These are phyloP conservation scores for Adelognathus sp. DNA, from an alignment of 2,888 invertebrate genomes.

Conservation along the genomic window DNA sequence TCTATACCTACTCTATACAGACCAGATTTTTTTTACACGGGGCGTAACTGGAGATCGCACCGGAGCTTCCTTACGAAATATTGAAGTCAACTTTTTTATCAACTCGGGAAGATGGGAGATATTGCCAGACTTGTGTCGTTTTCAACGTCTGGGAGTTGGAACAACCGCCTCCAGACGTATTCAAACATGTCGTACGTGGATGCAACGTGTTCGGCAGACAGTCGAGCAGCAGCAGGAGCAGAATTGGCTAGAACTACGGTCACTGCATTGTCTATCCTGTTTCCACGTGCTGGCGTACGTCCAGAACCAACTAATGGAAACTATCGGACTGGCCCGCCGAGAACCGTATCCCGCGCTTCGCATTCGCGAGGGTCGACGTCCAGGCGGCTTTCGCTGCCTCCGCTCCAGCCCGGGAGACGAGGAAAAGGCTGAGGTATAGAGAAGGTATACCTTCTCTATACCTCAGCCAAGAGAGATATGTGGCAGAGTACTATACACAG, in stretches of 20 bases:
- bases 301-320: constrained; percentile 66
- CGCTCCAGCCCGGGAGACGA: constrained; percentile 34
- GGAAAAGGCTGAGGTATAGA: constrained; percentile 54
- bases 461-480: not conserved
- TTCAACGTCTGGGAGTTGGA: not conserved
- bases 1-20: no score
- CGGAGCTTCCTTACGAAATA: no score
- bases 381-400: constrained; percentile 4
- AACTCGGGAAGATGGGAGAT: not conserved
- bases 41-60: no score
- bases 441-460: no score
- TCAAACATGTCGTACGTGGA: constrained; percentile 18
- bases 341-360: constrained; percentile 5
- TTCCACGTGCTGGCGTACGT: constrained; percentile 60
- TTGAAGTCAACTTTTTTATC: not conserved
- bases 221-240: constrained; percentile 31
- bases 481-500: not conserved
- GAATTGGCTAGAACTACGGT: constrained; percentile 52
- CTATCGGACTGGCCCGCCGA: constrained; percentile 56
- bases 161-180: constrained; percentile 1
- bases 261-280: constrained; percentile 64
- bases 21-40: no score
- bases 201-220: constrained; percentile 11
- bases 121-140: not conserved
- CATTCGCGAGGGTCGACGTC: constrained; percentile 14